Percentiles rank a stretch among this genome's conserved stretches.
Evolutionary conservation across 2,797 vertebrate species (phyloP).

Genomic region (Chelonia mydas): DNA sequence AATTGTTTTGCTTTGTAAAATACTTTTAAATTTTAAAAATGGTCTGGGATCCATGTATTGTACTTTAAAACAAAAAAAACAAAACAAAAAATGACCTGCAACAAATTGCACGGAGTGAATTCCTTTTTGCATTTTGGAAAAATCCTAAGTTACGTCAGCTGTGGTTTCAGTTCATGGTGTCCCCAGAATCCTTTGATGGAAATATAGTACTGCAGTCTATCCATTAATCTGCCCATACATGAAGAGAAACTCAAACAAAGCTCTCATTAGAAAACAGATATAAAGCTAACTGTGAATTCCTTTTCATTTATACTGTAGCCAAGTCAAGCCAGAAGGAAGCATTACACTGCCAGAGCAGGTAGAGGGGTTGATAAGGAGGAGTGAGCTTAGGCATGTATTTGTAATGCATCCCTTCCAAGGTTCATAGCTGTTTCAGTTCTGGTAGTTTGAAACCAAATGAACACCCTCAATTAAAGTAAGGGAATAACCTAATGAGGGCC

Average conservation of each 20-base stretch:
- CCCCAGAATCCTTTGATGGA: constrained; percentile 52
- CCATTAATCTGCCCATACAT: constrained; percentile 65
- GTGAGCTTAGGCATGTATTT: background rate
- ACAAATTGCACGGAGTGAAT: background rate
- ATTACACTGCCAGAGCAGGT: constrained; percentile 10
- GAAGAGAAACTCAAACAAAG: constrained; percentile 69
- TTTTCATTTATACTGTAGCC: constrained; percentile 49
- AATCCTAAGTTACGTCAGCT: constrained; percentile 57
- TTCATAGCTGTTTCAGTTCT: constrained; percentile 26
- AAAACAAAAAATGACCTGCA: constrained; percentile 1
- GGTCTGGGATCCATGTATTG: constrained; percentile 12
- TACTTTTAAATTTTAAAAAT: background rate
- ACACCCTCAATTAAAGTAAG: background rate
- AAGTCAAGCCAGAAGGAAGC: background rate
- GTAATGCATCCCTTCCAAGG: constrained; percentile 3
- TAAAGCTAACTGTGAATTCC: constrained; percentile 60
- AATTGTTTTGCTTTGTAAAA: constrained; percentile 50
- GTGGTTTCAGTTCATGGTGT: constrained; percentile 69
- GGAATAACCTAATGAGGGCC: accelerated
- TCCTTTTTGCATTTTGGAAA: constrained; percentile 63
- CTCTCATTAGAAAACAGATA: constrained; percentile 72
- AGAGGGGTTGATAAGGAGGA: constrained; percentile 19
- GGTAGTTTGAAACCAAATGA: constrained; percentile 19
- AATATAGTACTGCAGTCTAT: constrained; percentile 58
- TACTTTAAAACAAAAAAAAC: constrained; percentile 38